Conservation (phyloP, 2,797 vertebrate genomes). For the Lithobates sylvaticus region DNA sequence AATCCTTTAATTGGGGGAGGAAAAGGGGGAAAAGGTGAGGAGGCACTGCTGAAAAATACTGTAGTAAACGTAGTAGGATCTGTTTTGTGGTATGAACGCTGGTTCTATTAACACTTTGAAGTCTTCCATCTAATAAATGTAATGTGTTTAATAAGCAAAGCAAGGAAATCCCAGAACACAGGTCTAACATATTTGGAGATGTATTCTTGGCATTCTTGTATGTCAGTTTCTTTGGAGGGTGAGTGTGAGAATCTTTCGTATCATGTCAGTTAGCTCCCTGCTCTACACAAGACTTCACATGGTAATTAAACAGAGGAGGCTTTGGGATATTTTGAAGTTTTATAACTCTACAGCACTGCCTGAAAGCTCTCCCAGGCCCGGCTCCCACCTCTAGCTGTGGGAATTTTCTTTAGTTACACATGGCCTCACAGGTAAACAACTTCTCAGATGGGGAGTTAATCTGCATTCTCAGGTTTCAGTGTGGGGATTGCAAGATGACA, state of each 20-base stretch:
- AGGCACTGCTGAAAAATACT: no score
- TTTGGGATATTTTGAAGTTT: slow-evolving; percentile 82
- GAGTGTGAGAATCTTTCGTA: slow-evolving; percentile 83
- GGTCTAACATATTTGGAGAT: background rate
- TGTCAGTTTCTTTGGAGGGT: slow-evolving; percentile 63
- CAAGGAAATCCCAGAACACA: no score
- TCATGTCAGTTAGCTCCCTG: slow-evolving; percentile 73
- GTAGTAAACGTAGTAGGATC: no score
- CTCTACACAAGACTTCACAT: slow-evolving; percentile 87
- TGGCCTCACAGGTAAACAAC: slow-evolving; percentile 92
- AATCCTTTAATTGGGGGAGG: no score
- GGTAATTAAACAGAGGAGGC: slow-evolving; percentile 89
- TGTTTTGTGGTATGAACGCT: no score
- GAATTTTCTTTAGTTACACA: slow-evolving; percentile 93
- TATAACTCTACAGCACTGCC: slow-evolving; percentile 79
- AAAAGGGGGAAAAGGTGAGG: no score
- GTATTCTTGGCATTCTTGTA: background rate
- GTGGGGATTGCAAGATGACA: slow-evolving; percentile 73
- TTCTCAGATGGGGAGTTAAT: slow-evolving; percentile 82
- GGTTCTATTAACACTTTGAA: no score
- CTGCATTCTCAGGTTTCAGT: slow-evolving; percentile 74
- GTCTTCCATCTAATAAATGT: no score
- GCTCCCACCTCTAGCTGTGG: slow-evolving; percentile 82
- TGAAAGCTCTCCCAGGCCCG: slow-evolving; percentile 68
- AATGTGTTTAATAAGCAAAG: no score